Percentiles rank a stretch among this genome's conserved stretches.
Conservation (phyloP, 2,113 vertebrate genomes). For the Caracal caracal region DNA sequence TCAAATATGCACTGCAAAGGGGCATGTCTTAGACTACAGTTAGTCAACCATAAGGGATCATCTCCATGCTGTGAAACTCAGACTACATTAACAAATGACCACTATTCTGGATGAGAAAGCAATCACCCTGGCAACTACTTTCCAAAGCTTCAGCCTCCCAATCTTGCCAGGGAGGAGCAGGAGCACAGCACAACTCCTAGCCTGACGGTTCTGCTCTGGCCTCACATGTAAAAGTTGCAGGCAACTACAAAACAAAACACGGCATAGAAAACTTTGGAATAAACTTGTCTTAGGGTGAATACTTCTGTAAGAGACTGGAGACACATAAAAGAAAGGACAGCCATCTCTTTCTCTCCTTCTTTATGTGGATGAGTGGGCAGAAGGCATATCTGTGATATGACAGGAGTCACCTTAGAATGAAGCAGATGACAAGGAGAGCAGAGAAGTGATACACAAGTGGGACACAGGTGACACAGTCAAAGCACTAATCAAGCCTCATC, state of each 20-base stretch:
- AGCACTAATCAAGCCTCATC: neutral
- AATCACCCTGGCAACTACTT: neutral
- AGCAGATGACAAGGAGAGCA: neutral
- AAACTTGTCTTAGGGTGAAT: neutral
- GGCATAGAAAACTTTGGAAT: neutral
- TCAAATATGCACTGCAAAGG: neutral
- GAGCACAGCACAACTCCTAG: neutral
- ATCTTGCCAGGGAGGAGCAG: neutral
- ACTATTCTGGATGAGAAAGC: neutral
- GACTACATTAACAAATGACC: neutral
- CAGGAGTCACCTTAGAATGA: neutral
- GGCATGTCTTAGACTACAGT: neutral
- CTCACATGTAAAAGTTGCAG: neutral
- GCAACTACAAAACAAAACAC: neutral
- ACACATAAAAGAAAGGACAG: neutral
- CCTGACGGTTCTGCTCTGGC: neutral
- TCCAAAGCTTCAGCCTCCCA: neutral
- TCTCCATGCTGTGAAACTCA: neutral
- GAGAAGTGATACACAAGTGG: neutral
- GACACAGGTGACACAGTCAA: neutral
- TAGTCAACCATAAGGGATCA: neutral
- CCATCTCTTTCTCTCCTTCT: neutral
- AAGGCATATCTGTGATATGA: neutral
- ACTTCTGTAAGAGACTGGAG: neutral
- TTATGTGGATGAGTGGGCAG: neutral